Conservation (phyloP, 2,113 vertebrate genomes). For the Bagarius yarrelli region DNA sequence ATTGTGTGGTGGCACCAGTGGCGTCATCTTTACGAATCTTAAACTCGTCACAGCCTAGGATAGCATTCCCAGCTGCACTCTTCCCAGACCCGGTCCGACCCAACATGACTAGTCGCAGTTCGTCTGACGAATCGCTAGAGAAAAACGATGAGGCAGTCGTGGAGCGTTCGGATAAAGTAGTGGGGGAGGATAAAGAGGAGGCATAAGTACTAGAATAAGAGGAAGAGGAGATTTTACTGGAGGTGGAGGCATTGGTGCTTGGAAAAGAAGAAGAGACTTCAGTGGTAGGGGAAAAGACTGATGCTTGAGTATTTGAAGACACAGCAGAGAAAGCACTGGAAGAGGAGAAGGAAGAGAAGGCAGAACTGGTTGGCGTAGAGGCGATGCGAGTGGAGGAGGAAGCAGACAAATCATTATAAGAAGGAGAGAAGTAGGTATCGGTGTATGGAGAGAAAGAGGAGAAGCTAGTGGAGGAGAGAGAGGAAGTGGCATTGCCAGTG, state of each 20-base stretch:
- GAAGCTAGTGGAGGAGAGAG: neutral
- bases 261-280: conserved; percentile 1
- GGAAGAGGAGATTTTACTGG: neutral
- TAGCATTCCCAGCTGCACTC: conserved; percentile 66
- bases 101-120: conserved; percentile 70
- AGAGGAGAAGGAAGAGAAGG: neutral
- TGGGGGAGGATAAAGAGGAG: conserved; percentile 5
- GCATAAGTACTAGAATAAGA: neutral
- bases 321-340: neutral
- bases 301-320: neutral
- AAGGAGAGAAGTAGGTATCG: neutral
- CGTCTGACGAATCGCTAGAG: conserved; percentile 39
- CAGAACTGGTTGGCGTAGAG: neutral
- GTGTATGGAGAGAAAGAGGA: neutral
- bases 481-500: neutral
- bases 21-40: conserved; percentile 48
- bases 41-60: conserved; percentile 65
- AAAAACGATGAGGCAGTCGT: neutral
- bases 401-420: neutral
- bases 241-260: neutral
- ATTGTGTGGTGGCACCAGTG: conserved; percentile 53
- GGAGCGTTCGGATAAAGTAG: neutral
- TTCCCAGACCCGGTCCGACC: conserved; percentile 70
- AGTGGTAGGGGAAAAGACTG: conserved; percentile 3
- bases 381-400: neutral